Evolutionary conservation across 2,888 invertebrate species (phyloP), one percentile per base, ranked within the genome.

Genomic region (Nebria brevicollis): DNA sequence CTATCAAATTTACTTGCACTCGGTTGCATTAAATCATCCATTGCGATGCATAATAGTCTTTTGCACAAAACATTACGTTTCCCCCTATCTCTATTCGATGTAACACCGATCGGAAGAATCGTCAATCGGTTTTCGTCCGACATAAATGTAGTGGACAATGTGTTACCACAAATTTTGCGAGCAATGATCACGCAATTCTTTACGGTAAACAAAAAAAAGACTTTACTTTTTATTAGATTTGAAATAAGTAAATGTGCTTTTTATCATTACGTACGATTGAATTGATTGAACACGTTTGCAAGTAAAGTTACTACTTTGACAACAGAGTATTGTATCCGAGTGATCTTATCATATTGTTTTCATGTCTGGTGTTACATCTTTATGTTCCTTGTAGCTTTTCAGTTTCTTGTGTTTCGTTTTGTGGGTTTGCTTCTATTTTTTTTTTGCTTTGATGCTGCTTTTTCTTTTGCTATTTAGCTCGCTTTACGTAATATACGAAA

Each of bases 81-180:
- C 82, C 93, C 93, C 15, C 90, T 92, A 88, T 86, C 87, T 77
- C 91, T 93, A 88, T 94, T 93, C 88, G 93, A 94, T 87, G 91
- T 90, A 65, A 92, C 92, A 83, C 94, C 94, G 10, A 86, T 90
- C 83, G 94, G 93, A 82, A 90, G 94, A 77, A 91, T 94, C 83
- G 87, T 94, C 77, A 92, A 92, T 87, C 90, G 93, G 83, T 91
- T 93, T 86, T 89, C 92, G 83, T 90, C 88, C 84, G 93, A 93
- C 87, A 88, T 92, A 83, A 90, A 92, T 86, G 88, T 89, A 83
- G 86, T 92, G 88, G 92, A 93, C 88, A 87, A 88, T 84, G 86
- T 87, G 82, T 87, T 93, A 85, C 91, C 92, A 82, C 72, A 74
- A 76, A 76, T 85, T 73, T 77, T 86, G 25, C 84, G 86, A 83